Conservation (phyloP, 2,888 invertebrate genomes). For the Himalopsyche anomala region DNA sequence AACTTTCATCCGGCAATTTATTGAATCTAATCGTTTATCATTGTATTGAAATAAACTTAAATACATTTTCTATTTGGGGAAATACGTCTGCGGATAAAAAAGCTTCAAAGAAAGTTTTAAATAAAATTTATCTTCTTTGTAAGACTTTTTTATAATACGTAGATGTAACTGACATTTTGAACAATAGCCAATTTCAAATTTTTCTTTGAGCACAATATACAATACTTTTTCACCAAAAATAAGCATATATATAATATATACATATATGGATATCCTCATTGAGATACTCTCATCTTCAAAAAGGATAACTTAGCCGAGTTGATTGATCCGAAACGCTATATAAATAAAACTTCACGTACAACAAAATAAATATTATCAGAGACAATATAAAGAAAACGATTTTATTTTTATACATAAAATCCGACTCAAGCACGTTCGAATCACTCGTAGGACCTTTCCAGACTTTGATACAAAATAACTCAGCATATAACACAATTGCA, state of each 20-base stretch:
- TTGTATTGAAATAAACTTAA: no score
- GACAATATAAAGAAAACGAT: conserved; percentile 29
- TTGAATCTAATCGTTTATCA: no score
- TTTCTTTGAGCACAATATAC: no score
- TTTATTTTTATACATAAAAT: conserved; percentile 3
- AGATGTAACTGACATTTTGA: no score
- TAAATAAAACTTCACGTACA: conserved; percentile 38
- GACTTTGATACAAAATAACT: conserved; percentile 14
- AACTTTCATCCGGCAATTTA: no score
- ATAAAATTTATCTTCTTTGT: no score
- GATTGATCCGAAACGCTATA: conserved; percentile 34
- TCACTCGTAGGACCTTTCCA: conserved; percentile 31
- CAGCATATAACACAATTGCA: background rate
- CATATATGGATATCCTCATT: background rate
- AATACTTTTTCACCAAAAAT: background rate
- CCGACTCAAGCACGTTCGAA: conserved; percentile 11
- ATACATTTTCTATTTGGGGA: no score
- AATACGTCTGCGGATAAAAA: no score
- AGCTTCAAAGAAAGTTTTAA: no score
- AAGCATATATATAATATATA: background rate
- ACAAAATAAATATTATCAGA: conserved; percentile 32
- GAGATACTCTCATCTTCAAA: conserved; percentile 4
- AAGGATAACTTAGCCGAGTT: background rate
- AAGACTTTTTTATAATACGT: no score
- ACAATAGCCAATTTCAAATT: no score